These are phyloP conservation scores for Dysdera silvatica DNA, from an alignment of 1,140 invertebrate species.

Conservation along the genomic window DNA sequence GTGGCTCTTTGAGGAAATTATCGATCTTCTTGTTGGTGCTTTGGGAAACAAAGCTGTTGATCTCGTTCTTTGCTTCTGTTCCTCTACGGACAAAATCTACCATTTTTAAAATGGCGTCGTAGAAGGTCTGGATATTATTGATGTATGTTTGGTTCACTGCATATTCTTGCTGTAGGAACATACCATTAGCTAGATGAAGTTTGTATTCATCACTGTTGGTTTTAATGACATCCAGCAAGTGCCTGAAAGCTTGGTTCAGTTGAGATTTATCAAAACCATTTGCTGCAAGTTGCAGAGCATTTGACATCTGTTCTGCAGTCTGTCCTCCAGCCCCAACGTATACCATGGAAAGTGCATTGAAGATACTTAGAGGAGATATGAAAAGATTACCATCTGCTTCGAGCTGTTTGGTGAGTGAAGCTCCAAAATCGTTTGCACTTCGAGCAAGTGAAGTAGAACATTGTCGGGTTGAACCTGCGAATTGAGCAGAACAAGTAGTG, in stretches of 20 bases:
- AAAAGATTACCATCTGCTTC: slow-evolving; percentile 14
- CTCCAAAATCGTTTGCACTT: neutral
- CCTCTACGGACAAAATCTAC: slow-evolving; percentile 17
- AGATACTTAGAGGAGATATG: slow-evolving; percentile 10
- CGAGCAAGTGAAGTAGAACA: too few species aligned
- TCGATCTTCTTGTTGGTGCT: slow-evolving; percentile 58
- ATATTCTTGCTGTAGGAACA: neutral
- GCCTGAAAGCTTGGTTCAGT: neutral
- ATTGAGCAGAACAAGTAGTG: too few species aligned
- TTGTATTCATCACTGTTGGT: neutral
- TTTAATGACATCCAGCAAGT: neutral
- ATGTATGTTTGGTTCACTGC: neutral
- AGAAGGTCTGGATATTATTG: neutral
- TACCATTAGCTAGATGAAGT: neutral
- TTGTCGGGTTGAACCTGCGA: too few species aligned
- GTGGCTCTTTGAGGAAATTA: slow-evolving; percentile 49
- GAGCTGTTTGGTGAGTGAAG: neutral
- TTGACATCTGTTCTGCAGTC: slow-evolving; percentile 6
- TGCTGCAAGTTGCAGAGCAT: neutral
- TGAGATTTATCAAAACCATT: neutral
- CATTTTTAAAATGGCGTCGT: neutral
- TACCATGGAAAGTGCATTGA: slow-evolving; percentile 18
- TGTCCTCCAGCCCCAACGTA: neutral
- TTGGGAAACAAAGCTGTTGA: slow-evolving; percentile 61
- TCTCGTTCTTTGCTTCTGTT: slow-evolving; percentile 46